Base-by-base conservation (phyloP, 2,888 invertebrate species). In the Napeogenes inachia region DNA sequence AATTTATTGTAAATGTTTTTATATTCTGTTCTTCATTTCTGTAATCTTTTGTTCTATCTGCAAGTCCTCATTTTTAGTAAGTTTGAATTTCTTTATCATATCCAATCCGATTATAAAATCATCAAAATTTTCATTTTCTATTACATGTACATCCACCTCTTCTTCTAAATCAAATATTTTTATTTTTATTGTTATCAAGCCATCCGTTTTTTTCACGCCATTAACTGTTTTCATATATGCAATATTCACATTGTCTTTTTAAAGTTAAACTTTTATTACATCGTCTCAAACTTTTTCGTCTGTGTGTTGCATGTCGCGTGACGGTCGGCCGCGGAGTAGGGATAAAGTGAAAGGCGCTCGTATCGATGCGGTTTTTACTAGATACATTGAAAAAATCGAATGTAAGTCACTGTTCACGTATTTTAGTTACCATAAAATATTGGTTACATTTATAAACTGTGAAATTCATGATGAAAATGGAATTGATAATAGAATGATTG, bases 181-280 rank as follows among this genome's bases (percentile, higher is more conserved):
- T 61, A 62, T 54, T 58, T 61, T 59, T 61, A 63, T 42, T 45
- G 60, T 61, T 59, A 57, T 21, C 57, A 61, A 54, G 21, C 64
- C 65, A 47, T 32, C 50, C 30, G 61, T 59, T 33, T 63, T 62
- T 42, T 65, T 64, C 46, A 63, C 64, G 58, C 67, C 63, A 68
- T 68, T 68, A 63, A 68, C 57, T 45, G 65, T 68, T 61, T 63
- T 65, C 53, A 65, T 57, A 55, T 60, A 54, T 57, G 60, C 50
- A 60, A 46, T 57, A 57, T 63, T 63, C 46, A 55, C 60, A 57
- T 63, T 57, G 38, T 54, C 55, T 13, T 57, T 42, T 57, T 42
- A 58, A 55, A 60, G 56, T 60, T 62, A 50, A 58, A 65, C 8
- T 62, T 60, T 65, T 30, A 46, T 46, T n/a, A n/a, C n/a, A n/a